A percentile compares a stretch with the other conserved stretches of the same genome.
Evolutionary conservation across 2,113 vertebrate species (phyloP).

Genomic region (Hipposideros armiger): DNA sequence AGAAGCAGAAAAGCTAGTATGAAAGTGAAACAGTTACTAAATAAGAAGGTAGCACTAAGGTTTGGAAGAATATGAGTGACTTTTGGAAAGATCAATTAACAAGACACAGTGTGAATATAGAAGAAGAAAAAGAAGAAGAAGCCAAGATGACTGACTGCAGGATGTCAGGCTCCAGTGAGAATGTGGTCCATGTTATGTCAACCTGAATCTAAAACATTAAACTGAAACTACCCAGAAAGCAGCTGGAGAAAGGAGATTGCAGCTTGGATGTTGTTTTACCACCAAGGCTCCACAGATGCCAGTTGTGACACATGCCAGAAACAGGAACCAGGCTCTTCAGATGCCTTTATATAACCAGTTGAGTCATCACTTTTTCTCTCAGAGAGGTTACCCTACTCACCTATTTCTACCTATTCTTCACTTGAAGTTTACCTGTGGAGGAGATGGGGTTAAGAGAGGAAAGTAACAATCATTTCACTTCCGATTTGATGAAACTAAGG

Average conservation of each 20-base stretch:
- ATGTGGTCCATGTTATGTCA: background rate
- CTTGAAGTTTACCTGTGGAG: background rate
- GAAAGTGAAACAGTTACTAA: background rate
- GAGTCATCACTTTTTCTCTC: background rate
- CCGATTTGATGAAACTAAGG: background rate
- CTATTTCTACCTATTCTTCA: background rate
- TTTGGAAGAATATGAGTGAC: background rate
- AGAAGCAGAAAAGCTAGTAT: background rate
- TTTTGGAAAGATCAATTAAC: background rate
- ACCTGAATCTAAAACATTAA: background rate
- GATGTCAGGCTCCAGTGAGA: background rate
- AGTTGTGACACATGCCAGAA: background rate
- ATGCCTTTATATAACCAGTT: background rate
- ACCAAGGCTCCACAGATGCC: background rate
- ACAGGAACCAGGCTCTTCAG: background rate
- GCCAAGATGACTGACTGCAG: background rate
- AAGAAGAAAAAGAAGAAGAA: background rate
- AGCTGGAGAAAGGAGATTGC: background rate
- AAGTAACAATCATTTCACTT: slow-evolving; percentile 7
- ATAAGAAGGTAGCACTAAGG: background rate
- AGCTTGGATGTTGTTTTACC: background rate
- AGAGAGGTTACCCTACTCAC: background rate
- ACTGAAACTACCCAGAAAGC: background rate
- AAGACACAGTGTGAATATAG: background rate
- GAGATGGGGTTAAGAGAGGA: background rate